phyloP scores from a whole-genome alignment of 2,888 invertebrate genomes.

The Troglohyphantes excavatus region DNA sequence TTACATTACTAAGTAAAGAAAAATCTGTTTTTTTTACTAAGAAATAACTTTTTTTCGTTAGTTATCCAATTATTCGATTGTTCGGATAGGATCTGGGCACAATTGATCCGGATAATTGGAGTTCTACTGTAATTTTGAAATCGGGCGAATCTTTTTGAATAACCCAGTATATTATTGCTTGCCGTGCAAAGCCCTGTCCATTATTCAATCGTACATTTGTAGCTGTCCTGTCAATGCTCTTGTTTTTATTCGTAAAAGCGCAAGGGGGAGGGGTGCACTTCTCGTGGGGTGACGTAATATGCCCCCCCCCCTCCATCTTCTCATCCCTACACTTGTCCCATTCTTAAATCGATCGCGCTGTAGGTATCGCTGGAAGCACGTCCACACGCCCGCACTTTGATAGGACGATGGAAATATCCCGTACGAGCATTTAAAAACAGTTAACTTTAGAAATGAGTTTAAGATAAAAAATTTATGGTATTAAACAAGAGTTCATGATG shows the following conservation, averaged over 20 bases:
- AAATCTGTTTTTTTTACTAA: too few species aligned
- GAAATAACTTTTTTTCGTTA: too few species aligned
- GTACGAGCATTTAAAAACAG: background rate
- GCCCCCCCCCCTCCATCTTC: background rate
- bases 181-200: background rate
- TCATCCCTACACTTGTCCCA: too few species aligned
- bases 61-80: too few species aligned
- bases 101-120: too few species aligned
- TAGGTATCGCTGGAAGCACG: background rate
- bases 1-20: too few species aligned
- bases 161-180: conserved; percentile 9
- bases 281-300: background rate
- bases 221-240: background rate
- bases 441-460: too few species aligned
- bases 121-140: too few species aligned
- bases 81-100: too few species aligned
- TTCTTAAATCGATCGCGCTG: background rate
- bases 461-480: too few species aligned
- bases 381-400: background rate
- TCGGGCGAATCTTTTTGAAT: too few species aligned
- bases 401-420: background rate
- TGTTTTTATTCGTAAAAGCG: background rate
- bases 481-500: too few species aligned
- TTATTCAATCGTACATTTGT: background rate
- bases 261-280: background rate